Base-by-base conservation (phyloP, 2,888 invertebrate genomes). In the Julus scanicus region DNA sequence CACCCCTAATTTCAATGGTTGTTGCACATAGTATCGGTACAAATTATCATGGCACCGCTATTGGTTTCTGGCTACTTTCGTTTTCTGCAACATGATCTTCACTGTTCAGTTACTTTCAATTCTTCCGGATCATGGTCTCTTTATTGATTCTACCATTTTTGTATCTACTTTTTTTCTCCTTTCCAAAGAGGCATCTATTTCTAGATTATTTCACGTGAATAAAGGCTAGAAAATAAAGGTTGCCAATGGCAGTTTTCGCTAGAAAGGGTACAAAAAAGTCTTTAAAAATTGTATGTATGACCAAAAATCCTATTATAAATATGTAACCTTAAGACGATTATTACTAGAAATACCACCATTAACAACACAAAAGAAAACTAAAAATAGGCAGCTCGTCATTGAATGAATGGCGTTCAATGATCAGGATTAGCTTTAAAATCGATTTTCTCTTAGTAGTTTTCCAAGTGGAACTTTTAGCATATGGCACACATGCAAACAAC, bases 401-500 rank as follows among this genome's bases (percentile, higher is more conserved):
- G 53, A 1, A 37, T 37, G 80, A 80, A 80, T 80, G 80, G 80
- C 15, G 29, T 80, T 80, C 13, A 37, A 80, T 80, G 37, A 80
- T 80, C 37, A 37, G 37, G 80, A 80, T 80, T 37, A 80, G 80
- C 80, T 80, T 80, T 80, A 80, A 80, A 80, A 80, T 80, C 80
- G 80, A 80, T 80, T 80, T 80, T 80, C 80, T 80, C 80, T 37
- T 80, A 39, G 80, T 15, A 15, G 80, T 37, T 13, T 29, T 37
- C 29, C 37, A 39, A 39, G 37, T 37, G 80, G 37, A 13, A 80
- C 80, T 37, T 80, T 37, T 20, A 80, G 37, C 80, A 39, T 39
- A 80, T 80, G 80, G 37, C 80, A 37, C 13, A 80, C 80, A 80
- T 80, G 80, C 80, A 80, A 80, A 80, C 80, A 80, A 80, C 80